These are phyloP conservation scores for Dryobota labecula DNA, from an alignment of 2,888 invertebrate species.

Conservation along the genomic window DNA sequence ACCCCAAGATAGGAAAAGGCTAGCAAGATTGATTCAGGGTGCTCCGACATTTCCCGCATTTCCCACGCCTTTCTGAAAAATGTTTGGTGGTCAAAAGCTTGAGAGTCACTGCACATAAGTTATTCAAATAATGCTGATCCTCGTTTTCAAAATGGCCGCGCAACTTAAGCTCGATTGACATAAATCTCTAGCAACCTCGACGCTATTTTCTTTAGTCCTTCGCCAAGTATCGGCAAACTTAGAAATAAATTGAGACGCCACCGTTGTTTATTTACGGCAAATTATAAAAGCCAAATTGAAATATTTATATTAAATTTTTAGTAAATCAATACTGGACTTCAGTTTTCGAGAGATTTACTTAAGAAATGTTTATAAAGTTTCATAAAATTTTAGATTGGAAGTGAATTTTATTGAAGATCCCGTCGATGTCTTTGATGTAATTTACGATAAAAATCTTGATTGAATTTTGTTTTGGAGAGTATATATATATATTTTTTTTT, in stretches of 20 bases:
- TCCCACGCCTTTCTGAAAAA: background rate
- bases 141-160: constrained; percentile 58
- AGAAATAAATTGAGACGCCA: constrained; percentile 72
- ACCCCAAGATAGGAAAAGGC: no score
- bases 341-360: constrained; percentile 31
- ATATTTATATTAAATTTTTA: constrained; percentile 46
- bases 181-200: constrained; percentile 67
- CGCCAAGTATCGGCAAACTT: constrained; percentile 73
- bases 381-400: constrained; percentile 16
- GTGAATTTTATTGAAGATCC: constrained; percentile 16
- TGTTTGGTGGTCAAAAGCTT: background rate
- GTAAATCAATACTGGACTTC: constrained; percentile 30
- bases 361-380: constrained; percentile 23
- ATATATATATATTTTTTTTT: no score
- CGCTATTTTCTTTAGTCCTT: constrained; percentile 65
- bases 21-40: no score
- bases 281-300: constrained; percentile 43
- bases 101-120: constrained; percentile 24
- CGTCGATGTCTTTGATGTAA: constrained; percentile 14
- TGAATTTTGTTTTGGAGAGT: constrained; percentile 38
- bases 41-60: background rate
- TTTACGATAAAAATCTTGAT: constrained; percentile 57
- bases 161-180: constrained; percentile 67
- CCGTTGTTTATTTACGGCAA: constrained; percentile 67
- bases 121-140: constrained; percentile 55